phyloP scores from a whole-genome alignment of 2,797 vertebrate genomes.

The Argyrosomus regius region DNA sequence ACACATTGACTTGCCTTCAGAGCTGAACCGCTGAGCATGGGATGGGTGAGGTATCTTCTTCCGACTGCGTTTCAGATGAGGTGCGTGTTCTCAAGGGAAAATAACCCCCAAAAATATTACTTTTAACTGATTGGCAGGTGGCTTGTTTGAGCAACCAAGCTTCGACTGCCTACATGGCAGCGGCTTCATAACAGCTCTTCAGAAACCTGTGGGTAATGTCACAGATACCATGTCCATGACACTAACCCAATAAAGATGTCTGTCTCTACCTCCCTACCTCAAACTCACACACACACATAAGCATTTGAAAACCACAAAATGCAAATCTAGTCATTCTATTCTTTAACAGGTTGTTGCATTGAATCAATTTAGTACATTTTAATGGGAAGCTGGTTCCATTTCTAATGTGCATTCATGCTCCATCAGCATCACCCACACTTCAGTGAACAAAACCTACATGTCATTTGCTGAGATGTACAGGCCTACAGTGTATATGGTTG shows the following conservation, averaged over 20 bases:
- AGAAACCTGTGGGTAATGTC: no score
- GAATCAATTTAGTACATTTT: constrained; percentile 31
- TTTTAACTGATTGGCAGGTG: no score
- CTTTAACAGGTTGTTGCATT: constrained; percentile 10
- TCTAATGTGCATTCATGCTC: constrained; percentile 24
- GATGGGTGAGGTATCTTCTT: background rate
- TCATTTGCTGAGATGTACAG: constrained; percentile 18
- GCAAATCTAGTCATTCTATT: constrained; percentile 13
- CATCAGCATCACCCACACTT: constrained; percentile 36
- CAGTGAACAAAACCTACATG: constrained; percentile 33
- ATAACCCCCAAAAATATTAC: no score
- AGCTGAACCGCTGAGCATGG: background rate
- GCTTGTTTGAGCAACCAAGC: no score
- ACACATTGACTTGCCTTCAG: background rate
- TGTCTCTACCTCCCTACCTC: background rate
- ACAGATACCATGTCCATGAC: no score
- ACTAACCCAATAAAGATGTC: background rate
- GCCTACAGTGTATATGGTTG: constrained; percentile 16
- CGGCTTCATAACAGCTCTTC: no score
- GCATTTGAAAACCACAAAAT: background rate
- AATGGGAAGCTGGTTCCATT: constrained; percentile 25
- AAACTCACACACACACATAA: constrained; percentile 14
- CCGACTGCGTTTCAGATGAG: background rate
- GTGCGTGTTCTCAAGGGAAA: background rate
- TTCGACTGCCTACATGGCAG: no score